Percentiles rank a stretch among this genome's conserved stretches.
Conservation (phyloP, 2,888 invertebrate genomes). For the Heterodera filipjevi region DNA sequence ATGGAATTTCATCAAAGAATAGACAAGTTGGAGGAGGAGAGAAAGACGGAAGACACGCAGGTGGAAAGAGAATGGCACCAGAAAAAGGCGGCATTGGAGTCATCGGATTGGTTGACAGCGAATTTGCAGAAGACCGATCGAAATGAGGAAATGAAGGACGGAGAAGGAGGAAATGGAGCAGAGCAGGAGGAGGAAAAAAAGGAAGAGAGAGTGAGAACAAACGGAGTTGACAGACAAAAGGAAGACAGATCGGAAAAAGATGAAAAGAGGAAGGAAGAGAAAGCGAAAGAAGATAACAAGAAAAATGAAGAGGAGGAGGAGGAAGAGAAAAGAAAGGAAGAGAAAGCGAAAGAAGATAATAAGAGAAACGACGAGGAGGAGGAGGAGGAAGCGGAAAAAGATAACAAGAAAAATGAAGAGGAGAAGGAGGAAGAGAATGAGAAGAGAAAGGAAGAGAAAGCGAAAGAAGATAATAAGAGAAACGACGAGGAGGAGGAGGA, state of each 20-base stretch:
- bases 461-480: background rate
- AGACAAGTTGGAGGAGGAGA: constrained; percentile 20
- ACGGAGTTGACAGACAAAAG: background rate
- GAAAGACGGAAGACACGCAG: constrained; percentile 12
- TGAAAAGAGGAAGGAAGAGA: background rate
- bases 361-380: background rate
- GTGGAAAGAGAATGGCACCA: constrained; percentile 27
- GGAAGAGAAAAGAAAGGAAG: background rate
- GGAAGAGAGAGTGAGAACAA: background rate
- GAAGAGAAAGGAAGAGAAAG: background rate
- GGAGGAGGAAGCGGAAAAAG: background rate
- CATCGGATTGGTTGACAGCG: constrained; percentile 18
- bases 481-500: background rate
- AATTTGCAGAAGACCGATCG: background rate
- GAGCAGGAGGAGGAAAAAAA: background rate
- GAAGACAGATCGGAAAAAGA: background rate
- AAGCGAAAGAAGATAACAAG: background rate
- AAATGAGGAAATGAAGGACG: background rate
- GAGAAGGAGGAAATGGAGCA: background rate
- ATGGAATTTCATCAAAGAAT: constrained; percentile 18
- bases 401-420: background rate
- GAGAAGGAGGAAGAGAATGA: background rate
- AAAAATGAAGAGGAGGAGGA: background rate
- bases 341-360: background rate
- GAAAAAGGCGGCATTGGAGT: constrained; percentile 24